Conservation (phyloP, 1,140 invertebrate genomes). For the Drosophila erecta region DNA sequence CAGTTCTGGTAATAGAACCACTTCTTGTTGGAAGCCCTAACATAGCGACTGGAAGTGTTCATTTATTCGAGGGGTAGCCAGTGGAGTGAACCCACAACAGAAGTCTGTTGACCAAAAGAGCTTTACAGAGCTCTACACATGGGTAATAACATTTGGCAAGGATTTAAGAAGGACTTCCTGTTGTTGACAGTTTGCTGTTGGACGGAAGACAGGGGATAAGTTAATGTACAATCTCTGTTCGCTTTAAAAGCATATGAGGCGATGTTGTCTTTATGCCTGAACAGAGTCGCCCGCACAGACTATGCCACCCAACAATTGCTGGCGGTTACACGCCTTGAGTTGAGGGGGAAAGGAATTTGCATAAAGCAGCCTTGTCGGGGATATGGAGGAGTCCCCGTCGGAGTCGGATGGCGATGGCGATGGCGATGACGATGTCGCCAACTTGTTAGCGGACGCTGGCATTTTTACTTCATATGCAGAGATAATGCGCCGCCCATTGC, state of each 20-base stretch:
- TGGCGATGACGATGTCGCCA: constrained; percentile 49
- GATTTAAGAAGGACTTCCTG: neutral
- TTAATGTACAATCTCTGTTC: constrained; percentile 80
- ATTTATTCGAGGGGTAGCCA: constrained; percentile 48
- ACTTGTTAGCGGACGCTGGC: constrained; percentile 71
- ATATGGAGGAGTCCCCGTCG: constrained; percentile 16
- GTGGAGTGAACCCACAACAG: constrained; percentile 40
- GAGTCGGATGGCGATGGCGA: constrained; percentile 33
- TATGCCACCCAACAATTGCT: constrained; percentile 10
- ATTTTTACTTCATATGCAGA: constrained; percentile 66
- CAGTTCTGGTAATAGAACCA: neutral
- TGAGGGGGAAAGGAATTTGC: constrained; percentile 56
- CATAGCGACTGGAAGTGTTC: constrained; percentile 61
- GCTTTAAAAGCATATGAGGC: constrained; percentile 74
- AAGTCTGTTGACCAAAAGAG: neutral
- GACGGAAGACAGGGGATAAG: constrained; percentile 53
- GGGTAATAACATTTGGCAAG: too few relatives aligned
- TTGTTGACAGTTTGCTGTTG: constrained; percentile 47
- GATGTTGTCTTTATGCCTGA: constrained; percentile 77
- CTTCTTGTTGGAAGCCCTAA: neutral
- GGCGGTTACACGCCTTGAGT: constrained; percentile 38
- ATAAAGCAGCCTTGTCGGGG: constrained; percentile 45
- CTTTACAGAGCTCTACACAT: too few relatives aligned
- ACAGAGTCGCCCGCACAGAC: constrained; percentile 29
- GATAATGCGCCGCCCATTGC: constrained; percentile 58